Evolutionary conservation across 2,113 vertebrate species (phyloP), one percentile per base, ranked within the genome.

Genomic region (Microcebus murinus): DNA sequence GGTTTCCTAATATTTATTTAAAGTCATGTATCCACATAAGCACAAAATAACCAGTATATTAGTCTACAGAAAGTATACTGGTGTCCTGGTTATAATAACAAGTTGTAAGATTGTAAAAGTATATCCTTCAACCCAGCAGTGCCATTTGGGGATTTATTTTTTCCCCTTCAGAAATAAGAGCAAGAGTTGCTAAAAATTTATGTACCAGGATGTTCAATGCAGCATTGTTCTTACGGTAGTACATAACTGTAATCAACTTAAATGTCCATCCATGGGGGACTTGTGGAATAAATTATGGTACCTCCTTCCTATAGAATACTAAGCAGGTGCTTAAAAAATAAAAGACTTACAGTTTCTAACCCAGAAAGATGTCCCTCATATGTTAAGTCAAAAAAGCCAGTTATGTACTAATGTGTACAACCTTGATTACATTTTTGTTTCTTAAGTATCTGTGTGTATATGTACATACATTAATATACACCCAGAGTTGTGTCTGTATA

Each of bases 11-110:
- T 50, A 87, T 73, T 65, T 86, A 91, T 50, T 67, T 61, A 68
- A 87, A 94, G 88, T 83, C 90, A 83, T 23, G n/a, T 55, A 91
- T 27, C 6, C 7, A 68, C 10, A 73, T 36, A 84, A 92, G 34
- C 59, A 96, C 50, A 97, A 95, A 95, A 87, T 11, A 88, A 57
- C 77, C 27, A 96, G 87, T 6, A 3, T 18, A 87, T 79, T 48
- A 52, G 9, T 88, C 48, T 89, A 8, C 6, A 87, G 48, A 2
- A 65, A 67, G 48, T 50, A 21, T 39, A 50, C 12, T 96, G 25
- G 34, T 88, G 23, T 23, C 73, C 87, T 23, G 39, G 15, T 39
- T 93, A 9, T 42, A 71, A 82, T 1, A 84, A 20, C 59, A 91
- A 86, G 36, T 23, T 79, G 17, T 55, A 90, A 68, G 6, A 84